Base-by-base conservation (phyloP, 1,140 invertebrate species). In the Tyrophagus putrescentiae region DNA sequence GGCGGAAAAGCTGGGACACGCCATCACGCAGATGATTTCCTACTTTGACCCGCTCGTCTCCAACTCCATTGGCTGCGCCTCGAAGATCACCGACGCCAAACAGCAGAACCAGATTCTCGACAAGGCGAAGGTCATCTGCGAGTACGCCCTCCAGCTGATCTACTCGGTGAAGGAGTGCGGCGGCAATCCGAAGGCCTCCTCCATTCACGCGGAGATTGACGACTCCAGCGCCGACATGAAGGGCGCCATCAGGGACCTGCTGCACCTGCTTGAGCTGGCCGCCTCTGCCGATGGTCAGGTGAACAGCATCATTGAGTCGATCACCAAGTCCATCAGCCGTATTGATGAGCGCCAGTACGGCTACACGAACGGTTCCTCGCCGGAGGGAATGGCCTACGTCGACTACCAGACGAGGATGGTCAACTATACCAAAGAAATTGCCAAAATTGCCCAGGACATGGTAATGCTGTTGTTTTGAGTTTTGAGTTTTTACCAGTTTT, bases 351-450 rank as follows among this genome's bases (percentile, higher is more conserved):
- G 33, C 1, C 23, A 39, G 25, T 54, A 45, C 29, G 25, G 31
- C 11, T 61, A 42, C 34, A 23, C 34, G 34, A 52, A 48, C 32
- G 61, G 54, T 63, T 44, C 41, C 23, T 57, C 73, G 1, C 52
- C 52, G 4, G 52, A 54, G 21, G 25, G 25, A 27, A 9, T 54
- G 13, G 9, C 11, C 4, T 97, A 90, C 70, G 93, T 95, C 2
- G 91, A 97, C 72, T 95, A 92, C 72, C 95, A 98, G 71, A 96
- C 93, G 0, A 77, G 90, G 59, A 98, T 98, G 92, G 89, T 97
- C 3, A 81, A 82, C 62, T 79, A 82, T 36, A 83, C 88, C 1
- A 96, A 97, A 73, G 90, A 97, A 70, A 95, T 98, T 62, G 88
- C 90, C 0, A 76, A 84, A 56, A 77, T 93, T 50, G 83, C 91